These are phyloP conservation scores for Bilobella aurantiaca DNA, from an alignment of 1,140 invertebrate species.

Conservation along the genomic window DNA sequence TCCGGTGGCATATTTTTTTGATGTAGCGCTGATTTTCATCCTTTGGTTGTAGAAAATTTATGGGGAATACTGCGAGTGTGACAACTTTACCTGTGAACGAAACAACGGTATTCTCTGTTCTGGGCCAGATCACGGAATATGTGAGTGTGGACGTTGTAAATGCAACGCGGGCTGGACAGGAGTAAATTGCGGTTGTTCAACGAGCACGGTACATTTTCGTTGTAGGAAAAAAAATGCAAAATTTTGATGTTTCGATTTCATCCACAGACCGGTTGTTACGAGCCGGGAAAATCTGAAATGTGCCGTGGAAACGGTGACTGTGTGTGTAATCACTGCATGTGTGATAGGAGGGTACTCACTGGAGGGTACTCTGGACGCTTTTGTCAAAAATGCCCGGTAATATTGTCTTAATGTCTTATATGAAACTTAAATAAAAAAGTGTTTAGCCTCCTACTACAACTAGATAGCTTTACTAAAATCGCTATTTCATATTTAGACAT, in stretches of 20 bases:
- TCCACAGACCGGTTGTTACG: neutral
- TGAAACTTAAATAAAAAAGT: too few species aligned
- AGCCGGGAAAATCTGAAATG: slow-evolving; percentile 43
- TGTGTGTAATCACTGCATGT: slow-evolving; percentile 79
- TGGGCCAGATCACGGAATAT: slow-evolving; percentile 52
- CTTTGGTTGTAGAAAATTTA: neutral
- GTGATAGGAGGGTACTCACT: slow-evolving; percentile 55
- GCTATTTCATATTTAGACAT: slow-evolving; percentile 43
- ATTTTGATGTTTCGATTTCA: neutral
- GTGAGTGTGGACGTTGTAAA: slow-evolving; percentile 54
- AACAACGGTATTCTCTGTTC: slow-evolving; percentile 69
- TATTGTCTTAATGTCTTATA: too few species aligned
- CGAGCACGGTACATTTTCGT: slow-evolving; percentile 42
- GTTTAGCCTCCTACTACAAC: too few species aligned
- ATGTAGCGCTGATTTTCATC: neutral
- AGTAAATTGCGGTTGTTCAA: slow-evolving; percentile 55
- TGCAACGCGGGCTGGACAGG: slow-evolving; percentile 53
- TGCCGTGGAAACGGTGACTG: slow-evolving; percentile 66
- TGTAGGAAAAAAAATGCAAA: neutral
- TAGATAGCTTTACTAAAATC: too few species aligned
- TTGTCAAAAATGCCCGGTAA: slow-evolving; percentile 83
- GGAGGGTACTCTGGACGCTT: slow-evolving; percentile 66
- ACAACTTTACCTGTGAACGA: slow-evolving; percentile 84
- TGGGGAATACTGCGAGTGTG: neutral
- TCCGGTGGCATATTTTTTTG: neutral